These are phyloP conservation scores for Colostygia pectinataria DNA, from an alignment of 2,888 invertebrate genomes.

Conservation along the genomic window DNA sequence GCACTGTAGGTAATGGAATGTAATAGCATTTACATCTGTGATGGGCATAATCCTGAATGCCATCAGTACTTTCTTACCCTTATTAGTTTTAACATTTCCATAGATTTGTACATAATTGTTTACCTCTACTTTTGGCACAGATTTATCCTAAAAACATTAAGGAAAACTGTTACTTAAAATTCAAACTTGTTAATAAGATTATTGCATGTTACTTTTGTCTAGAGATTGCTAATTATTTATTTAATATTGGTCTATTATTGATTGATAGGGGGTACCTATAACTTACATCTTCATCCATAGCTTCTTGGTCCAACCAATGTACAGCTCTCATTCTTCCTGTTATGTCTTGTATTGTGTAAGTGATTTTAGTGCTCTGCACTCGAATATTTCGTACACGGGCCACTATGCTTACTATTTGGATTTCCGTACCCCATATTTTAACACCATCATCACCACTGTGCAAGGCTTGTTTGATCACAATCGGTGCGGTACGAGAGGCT, in stretches of 20 bases:
- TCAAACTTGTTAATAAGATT: too few relatives aligned
- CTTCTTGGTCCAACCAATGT: constrained; percentile 75
- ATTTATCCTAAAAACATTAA: constrained; percentile 68
- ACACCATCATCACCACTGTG: constrained; percentile 76
- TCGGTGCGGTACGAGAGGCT: constrained; percentile 75
- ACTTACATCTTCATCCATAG: constrained; percentile 75
- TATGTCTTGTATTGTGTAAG: constrained; percentile 78
- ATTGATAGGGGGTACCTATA: too few relatives aligned
- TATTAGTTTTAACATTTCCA: constrained; percentile 77
- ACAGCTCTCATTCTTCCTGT: constrained; percentile 78
- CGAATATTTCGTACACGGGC: constrained; percentile 70
- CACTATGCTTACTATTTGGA: constrained; percentile 73
- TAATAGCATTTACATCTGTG: constrained; percentile 75
- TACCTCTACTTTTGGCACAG: constrained; percentile 73
- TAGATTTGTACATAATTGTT: constrained; percentile 77
- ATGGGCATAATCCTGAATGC: constrained; percentile 75
- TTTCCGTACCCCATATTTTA: constrained; percentile 78
- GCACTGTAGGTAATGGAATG: constrained; percentile 77
- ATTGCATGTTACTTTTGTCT: too few relatives aligned
- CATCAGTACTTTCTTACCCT: constrained; percentile 76
- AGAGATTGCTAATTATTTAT: too few relatives aligned
- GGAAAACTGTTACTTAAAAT: too few relatives aligned
- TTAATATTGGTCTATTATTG: too few relatives aligned
- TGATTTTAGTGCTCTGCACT: constrained; percentile 77
- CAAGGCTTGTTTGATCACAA: constrained; percentile 75